Conservation (phyloP, 2,797 vertebrate species). For the Anabas testudineus region DNA sequence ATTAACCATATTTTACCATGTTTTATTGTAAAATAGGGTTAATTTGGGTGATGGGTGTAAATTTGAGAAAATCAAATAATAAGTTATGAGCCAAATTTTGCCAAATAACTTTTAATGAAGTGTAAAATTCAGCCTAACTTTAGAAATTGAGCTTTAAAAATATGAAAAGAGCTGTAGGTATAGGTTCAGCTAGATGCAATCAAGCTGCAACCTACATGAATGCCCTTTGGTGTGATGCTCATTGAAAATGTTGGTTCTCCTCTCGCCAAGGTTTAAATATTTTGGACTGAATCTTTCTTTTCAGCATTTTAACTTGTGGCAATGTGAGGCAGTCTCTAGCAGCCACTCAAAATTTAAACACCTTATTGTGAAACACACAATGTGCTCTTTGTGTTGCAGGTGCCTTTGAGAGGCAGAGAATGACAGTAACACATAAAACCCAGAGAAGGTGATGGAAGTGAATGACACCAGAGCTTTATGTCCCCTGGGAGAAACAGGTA, state of each 20-base stretch:
- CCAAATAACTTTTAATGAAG: too few species aligned
- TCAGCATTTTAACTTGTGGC: neutral
- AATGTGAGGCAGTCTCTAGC: slow-evolving; percentile 22
- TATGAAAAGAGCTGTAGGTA: too few species aligned
- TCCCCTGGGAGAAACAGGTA: slow-evolving; percentile 55
- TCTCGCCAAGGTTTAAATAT: slow-evolving; percentile 18
- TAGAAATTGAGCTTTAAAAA: neutral
- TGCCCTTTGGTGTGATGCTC: slow-evolving; percentile 8
- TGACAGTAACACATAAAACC: slow-evolving; percentile 33
- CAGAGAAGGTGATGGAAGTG: slow-evolving; percentile 47
- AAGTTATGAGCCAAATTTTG: too few species aligned
- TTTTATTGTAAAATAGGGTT: too few species aligned
- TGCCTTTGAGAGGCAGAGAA: slow-evolving; percentile 44
- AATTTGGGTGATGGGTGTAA: too few species aligned
- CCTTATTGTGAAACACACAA: slow-evolving; percentile 59
- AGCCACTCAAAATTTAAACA: slow-evolving; percentile 37
- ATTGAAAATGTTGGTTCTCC: neutral
- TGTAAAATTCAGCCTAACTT: too few species aligned
- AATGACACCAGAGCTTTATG: slow-evolving; percentile 54
- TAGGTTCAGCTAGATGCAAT: neutral
- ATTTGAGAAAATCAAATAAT: too few species aligned
- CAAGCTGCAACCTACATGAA: neutral
- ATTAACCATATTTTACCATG: too few species aligned
- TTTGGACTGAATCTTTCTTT: slow-evolving; percentile 12
- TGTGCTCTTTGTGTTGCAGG: slow-evolving; percentile 55